Percentiles rank a stretch among this genome's conserved stretches.
phyloP scores from a whole-genome alignment of 2,113 vertebrate genomes.

The Pardalotus punctatus region DNA sequence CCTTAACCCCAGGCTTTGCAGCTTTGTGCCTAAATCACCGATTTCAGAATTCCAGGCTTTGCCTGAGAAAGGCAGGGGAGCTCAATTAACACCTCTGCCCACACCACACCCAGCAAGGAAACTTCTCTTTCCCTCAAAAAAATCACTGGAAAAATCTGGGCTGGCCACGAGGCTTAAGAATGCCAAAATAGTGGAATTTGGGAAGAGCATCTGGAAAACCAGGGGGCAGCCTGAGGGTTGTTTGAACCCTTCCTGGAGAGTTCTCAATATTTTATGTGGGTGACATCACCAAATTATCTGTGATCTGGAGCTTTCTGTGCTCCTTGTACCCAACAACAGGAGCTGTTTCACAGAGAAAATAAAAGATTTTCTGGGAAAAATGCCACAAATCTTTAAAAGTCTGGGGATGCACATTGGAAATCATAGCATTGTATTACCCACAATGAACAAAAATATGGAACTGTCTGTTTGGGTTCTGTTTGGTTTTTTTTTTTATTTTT shows the following conservation, averaged over 20 bases:
- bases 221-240: neutral
- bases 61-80: neutral
- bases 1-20: no score
- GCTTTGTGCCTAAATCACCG: neutral
- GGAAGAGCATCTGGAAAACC: neutral
- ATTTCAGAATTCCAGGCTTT: no score
- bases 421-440: neutral
- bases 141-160: neutral
- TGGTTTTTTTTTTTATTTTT: neutral
- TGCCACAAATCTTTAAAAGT: neutral
- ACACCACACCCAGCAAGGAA: neutral
- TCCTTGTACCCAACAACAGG: accelerated
- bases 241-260: neutral
- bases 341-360: neutral
- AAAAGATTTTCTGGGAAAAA: neutral
- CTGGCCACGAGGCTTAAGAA: accelerated
- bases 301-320: neutral
- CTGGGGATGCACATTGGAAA: neutral
- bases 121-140: neutral
- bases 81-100: neutral
- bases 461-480: no score
- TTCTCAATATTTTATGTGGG: accelerated
- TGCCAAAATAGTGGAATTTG: neutral
- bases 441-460: neutral
- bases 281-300: neutral